Evolutionary conservation across 2,888 invertebrate species (phyloP), one percentile per base, ranked within the genome.

Genomic region (Thymelicus acteon): DNA sequence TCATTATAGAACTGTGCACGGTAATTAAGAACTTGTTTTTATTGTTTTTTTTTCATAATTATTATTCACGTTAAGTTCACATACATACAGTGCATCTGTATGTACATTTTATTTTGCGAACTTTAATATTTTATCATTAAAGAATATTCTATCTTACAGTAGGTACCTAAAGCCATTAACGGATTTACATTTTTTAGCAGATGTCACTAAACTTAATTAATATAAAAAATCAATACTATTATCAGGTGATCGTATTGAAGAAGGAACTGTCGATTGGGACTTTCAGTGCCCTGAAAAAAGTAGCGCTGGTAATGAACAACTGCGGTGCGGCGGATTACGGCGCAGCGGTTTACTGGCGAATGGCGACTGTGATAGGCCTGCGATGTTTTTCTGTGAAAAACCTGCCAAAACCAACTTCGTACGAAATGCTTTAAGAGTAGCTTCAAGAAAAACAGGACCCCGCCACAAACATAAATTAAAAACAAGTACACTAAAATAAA

Each of bases 351-450:
- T 85, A 0, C 78, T 86, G 2, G 70, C 82, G 7, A 77, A 78
- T 0, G 75, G 69, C 4, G 73, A 77, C 44, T 86, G 86, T 72
- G 49, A 75, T 0, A 49, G 74, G 5, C 84, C 85, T 6, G 80
- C 83, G 1, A 79, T 83, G 78, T 86, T 87, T 76, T 84, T 87
- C 72, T 87, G 86, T 73, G 84, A 86, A 74, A 86, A 86, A 75
- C 77, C 78, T n/a, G 74, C 76, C 2, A 80, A 72, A 49, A 75
- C 76, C 52, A 52, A 70, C 0, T 74, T 76, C 40, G 48, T 13
- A 19, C 44, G 15, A 58, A 52, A 31, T 49, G 15, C 37, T 60
- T 58, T 70, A 44, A 70, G 52, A 37, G 1, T 19, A 0, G 15
- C 19, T 1, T 4, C 44, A 2, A 48, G 44, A 40, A 65, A 60